Conservation (phyloP, 1,140 invertebrate genomes). For the Ruditapes philippinarum region DNA sequence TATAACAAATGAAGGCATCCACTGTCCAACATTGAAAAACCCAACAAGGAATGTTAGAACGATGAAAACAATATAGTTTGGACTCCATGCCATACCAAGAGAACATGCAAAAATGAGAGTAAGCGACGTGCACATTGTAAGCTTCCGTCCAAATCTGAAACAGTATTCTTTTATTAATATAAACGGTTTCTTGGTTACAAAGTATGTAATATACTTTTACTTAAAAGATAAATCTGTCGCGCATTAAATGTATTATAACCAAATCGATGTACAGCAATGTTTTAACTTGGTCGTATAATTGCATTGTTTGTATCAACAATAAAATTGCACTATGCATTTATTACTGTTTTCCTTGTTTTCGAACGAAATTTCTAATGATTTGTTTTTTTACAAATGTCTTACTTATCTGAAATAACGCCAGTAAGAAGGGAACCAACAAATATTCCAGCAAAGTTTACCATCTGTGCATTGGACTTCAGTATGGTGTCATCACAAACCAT, state of each 20-base stretch:
- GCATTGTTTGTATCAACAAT: too few relatives aligned
- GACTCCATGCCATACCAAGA: conserved; percentile 42
- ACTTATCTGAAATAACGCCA: conserved; percentile 48
- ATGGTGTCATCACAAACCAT: conserved; percentile 38
- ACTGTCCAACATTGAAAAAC: conserved; percentile 27
- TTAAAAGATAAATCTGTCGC: too few relatives aligned
- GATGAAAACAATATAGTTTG: conserved; percentile 18
- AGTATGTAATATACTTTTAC: too few relatives aligned
- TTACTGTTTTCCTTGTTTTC: too few relatives aligned
- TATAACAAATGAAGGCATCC: conserved; percentile 42
- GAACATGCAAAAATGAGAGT: neutral
- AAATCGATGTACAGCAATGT: too few relatives aligned
- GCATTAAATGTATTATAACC: neutral
- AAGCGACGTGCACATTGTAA: conserved; percentile 19
- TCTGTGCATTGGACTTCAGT: conserved; percentile 52
- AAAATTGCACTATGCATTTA: too few relatives aligned
- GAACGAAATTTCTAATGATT: too few relatives aligned
- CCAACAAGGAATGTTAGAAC: conserved; percentile 9
- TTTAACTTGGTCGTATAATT: too few relatives aligned
- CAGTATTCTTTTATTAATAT: too few relatives aligned
- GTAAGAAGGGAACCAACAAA: conserved; percentile 37
- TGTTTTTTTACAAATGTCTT: too few relatives aligned
- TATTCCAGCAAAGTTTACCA: conserved; percentile 32
- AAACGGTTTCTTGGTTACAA: too few relatives aligned
- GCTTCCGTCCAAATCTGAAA: conserved; percentile 29